These are phyloP conservation scores for Brachyalestes nurse DNA, from an alignment of 2,797 vertebrate genomes.

Conservation along the genomic window DNA sequence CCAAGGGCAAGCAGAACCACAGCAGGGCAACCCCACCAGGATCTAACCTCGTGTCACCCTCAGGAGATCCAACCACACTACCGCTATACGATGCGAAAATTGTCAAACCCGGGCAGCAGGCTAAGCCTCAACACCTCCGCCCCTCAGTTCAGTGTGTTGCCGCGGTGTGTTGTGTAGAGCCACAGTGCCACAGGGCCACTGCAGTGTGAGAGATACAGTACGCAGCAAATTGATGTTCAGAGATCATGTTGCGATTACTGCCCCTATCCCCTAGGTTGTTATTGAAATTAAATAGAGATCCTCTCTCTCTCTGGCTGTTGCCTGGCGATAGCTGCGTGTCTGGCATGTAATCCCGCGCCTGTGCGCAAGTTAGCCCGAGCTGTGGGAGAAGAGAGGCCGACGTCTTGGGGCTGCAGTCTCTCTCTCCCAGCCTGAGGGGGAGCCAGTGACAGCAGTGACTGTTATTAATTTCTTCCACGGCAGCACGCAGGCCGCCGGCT, in stretches of 20 bases:
- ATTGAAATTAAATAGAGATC: constrained; percentile 53
- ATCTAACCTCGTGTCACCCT: background rate
- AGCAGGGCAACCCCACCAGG: background rate
- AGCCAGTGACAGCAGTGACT: constrained; percentile 61
- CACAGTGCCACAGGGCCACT: background rate
- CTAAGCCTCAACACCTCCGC: background rate
- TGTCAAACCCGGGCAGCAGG: background rate
- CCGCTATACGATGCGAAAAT: constrained; percentile 5
- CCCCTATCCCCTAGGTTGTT: constrained; percentile 12
- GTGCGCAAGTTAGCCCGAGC: constrained; percentile 60
- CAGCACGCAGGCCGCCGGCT: constrained; percentile 64
- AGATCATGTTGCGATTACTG: constrained; percentile 18
- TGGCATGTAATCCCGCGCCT: constrained; percentile 70
- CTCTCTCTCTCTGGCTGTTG: constrained; percentile 65
- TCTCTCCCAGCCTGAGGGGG: constrained; percentile 26
- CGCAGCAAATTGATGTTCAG: constrained; percentile 10
- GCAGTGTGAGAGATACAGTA: constrained; percentile 16
- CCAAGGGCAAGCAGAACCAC: background rate
- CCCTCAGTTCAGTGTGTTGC: background rate
- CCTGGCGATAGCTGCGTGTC: constrained; percentile 71
- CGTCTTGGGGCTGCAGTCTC: constrained; percentile 4
- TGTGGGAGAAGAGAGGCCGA: constrained; percentile 41
- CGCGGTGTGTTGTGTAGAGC: background rate
- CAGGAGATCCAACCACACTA: constrained; percentile 12
- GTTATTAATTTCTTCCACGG: constrained; percentile 72